A percentile compares a stretch with the other conserved stretches of the same genome.
phyloP scores from a whole-genome alignment of 2,888 invertebrate species.

The Tetrapedia diversipes region DNA sequence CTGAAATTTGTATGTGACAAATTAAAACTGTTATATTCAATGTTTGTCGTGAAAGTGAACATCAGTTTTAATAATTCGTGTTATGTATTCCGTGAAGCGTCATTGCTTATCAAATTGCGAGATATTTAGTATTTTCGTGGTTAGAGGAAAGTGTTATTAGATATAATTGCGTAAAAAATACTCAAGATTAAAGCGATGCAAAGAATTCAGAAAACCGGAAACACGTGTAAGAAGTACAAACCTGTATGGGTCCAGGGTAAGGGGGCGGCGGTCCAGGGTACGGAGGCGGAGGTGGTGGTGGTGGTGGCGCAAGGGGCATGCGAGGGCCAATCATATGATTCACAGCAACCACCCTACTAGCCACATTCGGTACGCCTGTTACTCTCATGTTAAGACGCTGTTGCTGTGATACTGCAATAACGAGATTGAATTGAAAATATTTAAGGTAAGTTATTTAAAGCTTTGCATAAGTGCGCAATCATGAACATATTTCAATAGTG shows the following conservation, averaged over 20 bases:
- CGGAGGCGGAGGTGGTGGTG: constrained; percentile 89
- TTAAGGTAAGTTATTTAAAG: not conserved
- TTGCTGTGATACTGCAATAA: constrained; percentile 45
- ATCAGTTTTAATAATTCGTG: constrained; percentile 11
- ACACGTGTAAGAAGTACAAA: constrained; percentile 64
- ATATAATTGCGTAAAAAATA: constrained; percentile 69
- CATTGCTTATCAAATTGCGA: constrained; percentile 35
- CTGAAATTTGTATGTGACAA: constrained; percentile 12
- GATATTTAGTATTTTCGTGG: constrained; percentile 48
- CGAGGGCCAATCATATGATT: constrained; percentile 81
- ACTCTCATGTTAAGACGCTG: constrained; percentile 80
- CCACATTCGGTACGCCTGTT: constrained; percentile 78
- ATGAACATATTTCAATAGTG: not conserved
- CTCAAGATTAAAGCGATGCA: constrained; percentile 80
- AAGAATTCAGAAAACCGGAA: constrained; percentile 78
- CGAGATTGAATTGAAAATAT: not conserved
- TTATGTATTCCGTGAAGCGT: constrained; percentile 46
- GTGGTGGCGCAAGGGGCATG: constrained; percentile 82
- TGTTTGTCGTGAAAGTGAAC: constrained; percentile 7
- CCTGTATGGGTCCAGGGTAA: constrained; percentile 85
- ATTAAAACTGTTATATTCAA: constrained; percentile 5
- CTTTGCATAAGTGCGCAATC: not conserved
- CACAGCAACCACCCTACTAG: constrained; percentile 81
- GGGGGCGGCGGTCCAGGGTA: constrained; percentile 89
- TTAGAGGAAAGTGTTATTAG: constrained; percentile 66